Evolutionary conservation across 2,888 invertebrate species (phyloP), one percentile per base, ranked within the genome.

Genomic region (Ochropleura plecta): DNA sequence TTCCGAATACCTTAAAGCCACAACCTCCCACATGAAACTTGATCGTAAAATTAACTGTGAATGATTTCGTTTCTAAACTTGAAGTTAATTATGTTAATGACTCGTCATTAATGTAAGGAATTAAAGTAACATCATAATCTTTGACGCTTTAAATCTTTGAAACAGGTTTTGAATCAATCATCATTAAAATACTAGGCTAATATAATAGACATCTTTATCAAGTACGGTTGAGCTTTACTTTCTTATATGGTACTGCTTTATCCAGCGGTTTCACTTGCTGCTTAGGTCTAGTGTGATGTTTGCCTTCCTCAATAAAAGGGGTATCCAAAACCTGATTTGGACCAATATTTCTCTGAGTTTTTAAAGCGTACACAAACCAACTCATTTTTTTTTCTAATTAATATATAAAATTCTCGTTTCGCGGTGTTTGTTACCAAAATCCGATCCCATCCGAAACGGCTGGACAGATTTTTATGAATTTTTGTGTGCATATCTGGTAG

Each of bases 31-130:
- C 30, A 49, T 14, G 16, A 44, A 55, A 55, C 18, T 20, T 10
- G 55, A 78, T 78, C 55, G 44, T 70, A 49, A 55, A 78, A 70
- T 76, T 49, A 55, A 51, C 76, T 65, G 49, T 65, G 40, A 76
- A 81, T 73, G 66, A 75, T 81, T 78, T 53, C 60, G 64, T 78
- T 79, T 63, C 70, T 62, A 66, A 75, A 79, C 81, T 83, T 86
- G 81, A 46, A 59, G 69, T 79, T 86, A 86, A 86, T 89, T 85
- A 81, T 86, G 84, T 84, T 87, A 87, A 88, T 89, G 78, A 84
- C 68, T 80, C 74, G 75, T 83, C 78, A 71, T 83, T 86, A 86
- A 86, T 83, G 76, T 20, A 59, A 79, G 76, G 69, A 82, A 89
- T 87, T 86, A 83, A 85, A 83, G 65, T 85, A 73, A 79, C 73